Base-by-base conservation (phyloP, 1,140 invertebrate species). In the Aricia agestis region DNA sequence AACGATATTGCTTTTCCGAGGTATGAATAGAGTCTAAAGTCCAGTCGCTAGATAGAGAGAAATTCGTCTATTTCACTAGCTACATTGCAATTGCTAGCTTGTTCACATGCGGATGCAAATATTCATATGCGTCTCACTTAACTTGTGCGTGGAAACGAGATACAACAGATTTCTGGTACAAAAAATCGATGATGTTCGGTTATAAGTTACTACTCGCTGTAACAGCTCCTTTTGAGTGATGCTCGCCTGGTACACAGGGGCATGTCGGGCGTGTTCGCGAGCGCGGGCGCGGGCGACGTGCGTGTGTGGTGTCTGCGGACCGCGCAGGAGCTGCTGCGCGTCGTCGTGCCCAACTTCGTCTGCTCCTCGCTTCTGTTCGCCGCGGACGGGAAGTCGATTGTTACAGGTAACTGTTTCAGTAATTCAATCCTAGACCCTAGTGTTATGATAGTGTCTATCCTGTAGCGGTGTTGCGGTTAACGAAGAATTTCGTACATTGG, bases 201-300 rank as follows among this genome's bases (percentile, higher is more conserved):
- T n/a, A n/a, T n/a, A n/a, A n/a, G n/a, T n/a, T n/a, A n/a, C n/a
- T n/a, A n/a, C n/a, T n/a, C 36, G 25, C 25, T 25, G 25, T 36
- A 6, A 36, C 36, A 36, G 36, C 36, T 36, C 5, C 36, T 36
- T 6, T 1, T 36, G 36, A 13, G 6, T 52, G 3, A 52, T 52
- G 45, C 45, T 93, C 87, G 45, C 68, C 41, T 71, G 36, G 65
- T 67, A 15, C 13, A 17, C 74, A 96, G 95, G 59, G 93, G 95
- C 70, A 95, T 95, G 89, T 95, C 95, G 0, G 94, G 96, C 69
- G 95, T 98, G 72, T 98, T 98, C 90, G 96, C 96, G 25, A 98
- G 97, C 0, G 95, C 95, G 66, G 95, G 97, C 70, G 94, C 95
- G 79, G 94, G 98, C 82, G 95, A 96, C 77, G 95, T 98, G 25